These are phyloP conservation scores for Sebastes flavidus DNA, from an alignment of 2,797 vertebrate genomes.

Conservation along the genomic window DNA sequence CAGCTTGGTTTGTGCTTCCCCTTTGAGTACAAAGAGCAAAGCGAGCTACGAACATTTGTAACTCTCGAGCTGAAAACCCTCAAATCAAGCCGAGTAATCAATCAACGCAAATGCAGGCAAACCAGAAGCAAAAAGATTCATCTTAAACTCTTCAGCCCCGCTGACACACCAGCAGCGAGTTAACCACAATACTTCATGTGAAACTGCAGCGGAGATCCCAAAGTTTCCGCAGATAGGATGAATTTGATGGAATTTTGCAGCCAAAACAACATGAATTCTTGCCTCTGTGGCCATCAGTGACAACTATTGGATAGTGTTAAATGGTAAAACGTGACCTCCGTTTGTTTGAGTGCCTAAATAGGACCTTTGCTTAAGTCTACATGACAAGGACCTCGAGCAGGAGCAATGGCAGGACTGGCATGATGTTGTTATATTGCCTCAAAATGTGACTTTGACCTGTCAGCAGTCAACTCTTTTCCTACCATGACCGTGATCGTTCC, in stretches of 20 bases:
- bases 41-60: constrained; percentile 1
- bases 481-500: neutral
- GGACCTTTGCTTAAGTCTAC: neutral
- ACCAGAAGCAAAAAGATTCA: neutral
- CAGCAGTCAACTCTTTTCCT: neutral
- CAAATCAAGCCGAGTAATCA: constrained; percentile 1
- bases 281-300: neutral
- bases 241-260: neutral
- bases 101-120: neutral
- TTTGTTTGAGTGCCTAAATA: neutral
- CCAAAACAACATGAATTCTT: neutral
- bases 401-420: rapidly evolving
- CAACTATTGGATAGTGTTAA: neutral
- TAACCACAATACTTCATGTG: neutral
- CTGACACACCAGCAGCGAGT: neutral
- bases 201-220: neutral
- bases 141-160: neutral
- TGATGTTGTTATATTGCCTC: neutral
- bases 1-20: constrained; percentile 18
- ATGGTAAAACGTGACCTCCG: neutral
- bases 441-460: neutral
- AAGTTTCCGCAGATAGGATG: neutral
- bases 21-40: neutral
- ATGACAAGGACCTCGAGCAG: neutral
- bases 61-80: neutral